These are phyloP conservation scores for Diplogasteroides magnus DNA, from an alignment of 1,140 invertebrate genomes.

Conservation along the genomic window DNA sequence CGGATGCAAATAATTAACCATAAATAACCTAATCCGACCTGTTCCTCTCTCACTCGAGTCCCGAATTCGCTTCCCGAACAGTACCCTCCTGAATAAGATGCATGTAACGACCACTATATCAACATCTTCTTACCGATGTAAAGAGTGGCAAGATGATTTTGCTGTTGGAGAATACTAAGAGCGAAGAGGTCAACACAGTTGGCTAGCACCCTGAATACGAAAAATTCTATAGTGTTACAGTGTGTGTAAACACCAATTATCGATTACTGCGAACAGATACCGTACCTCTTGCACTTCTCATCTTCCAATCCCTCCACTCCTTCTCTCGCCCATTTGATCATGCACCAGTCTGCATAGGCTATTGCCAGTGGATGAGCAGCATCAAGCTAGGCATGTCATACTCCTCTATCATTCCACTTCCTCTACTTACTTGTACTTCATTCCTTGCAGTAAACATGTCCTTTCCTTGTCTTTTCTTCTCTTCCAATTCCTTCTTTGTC, in stretches of 20 bases:
- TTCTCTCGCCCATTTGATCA: conserved; percentile 27
- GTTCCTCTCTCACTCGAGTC: conserved; percentile 61
- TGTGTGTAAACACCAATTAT: not conserved
- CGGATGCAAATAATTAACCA: too few relatives aligned
- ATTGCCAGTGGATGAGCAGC: conserved; percentile 23
- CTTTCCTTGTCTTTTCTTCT: conserved; percentile 14
- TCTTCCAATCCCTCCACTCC: conserved; percentile 15
- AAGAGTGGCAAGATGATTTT: conserved; percentile 70
- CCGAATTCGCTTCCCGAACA: conserved; percentile 33
- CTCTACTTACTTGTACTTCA: conserved; percentile 14
- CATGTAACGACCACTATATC: not conserved
- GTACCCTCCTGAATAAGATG: conserved; percentile 44
- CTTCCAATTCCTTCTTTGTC: conserved; percentile 16
- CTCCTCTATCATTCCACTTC: not conserved
- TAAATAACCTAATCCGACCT: too few relatives aligned
- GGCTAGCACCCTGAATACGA: conserved; percentile 62
- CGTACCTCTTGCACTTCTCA: conserved; percentile 1
- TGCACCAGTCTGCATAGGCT: conserved; percentile 25
- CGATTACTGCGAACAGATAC: not conserved
- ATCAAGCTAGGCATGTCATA: conserved; percentile 7
- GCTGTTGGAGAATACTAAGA: conserved; percentile 67
- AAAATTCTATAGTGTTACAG: not conserved
- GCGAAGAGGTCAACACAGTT: conserved; percentile 70
- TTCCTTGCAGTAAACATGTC: conserved; percentile 24
- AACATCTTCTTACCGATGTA: conserved; percentile 63